These are phyloP conservation scores for Chymomyza caudatula DNA, from an alignment of 2,888 invertebrate genomes.

Conservation along the genomic window DNA sequence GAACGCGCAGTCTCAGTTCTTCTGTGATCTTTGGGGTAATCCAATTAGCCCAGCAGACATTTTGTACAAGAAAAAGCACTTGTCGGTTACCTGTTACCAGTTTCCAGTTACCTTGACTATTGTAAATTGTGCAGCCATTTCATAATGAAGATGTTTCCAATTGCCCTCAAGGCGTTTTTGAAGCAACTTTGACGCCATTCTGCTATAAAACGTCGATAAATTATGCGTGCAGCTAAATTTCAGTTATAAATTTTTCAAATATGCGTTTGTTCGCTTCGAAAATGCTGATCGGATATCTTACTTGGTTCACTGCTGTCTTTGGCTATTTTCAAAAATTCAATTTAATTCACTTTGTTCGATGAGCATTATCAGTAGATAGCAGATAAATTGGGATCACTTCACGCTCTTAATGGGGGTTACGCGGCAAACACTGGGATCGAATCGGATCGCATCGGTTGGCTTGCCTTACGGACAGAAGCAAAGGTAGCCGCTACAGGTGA, in stretches of 20 bases:
- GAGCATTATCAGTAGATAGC: constrained; percentile 78
- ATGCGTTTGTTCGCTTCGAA: constrained; percentile 17
- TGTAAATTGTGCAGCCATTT: constrained; percentile 25
- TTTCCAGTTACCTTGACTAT: neutral
- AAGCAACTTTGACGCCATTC: constrained; percentile 45
- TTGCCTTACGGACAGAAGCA: constrained; percentile 65
- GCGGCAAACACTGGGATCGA: neutral
- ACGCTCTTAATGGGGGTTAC: constrained; percentile 76
- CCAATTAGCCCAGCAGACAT: constrained; percentile 74
- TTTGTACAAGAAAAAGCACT: constrained; percentile 75
- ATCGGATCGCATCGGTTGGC: neutral
- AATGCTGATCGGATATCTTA: neutral
- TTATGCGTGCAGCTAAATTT: constrained; percentile 31
- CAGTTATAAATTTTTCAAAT: constrained; percentile 11
- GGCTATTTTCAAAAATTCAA: constrained; percentile 74
- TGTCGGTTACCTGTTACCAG: constrained; percentile 51
- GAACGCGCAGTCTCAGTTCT: constrained; percentile 22
- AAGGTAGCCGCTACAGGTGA: constrained; percentile 59
- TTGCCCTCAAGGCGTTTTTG: constrained; percentile 35
- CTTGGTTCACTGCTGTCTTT: constrained; percentile 12
- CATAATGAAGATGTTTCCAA: constrained; percentile 66
- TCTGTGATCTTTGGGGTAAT: constrained; percentile 51
- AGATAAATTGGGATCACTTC: constrained; percentile 78
- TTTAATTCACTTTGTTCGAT: constrained; percentile 79
- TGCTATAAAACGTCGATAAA: constrained; percentile 59